Evolutionary conservation across 2,113 vertebrate species (phyloP), one percentile per base, ranked within the genome.

Genomic region (Henicopernis longicauda): DNA sequence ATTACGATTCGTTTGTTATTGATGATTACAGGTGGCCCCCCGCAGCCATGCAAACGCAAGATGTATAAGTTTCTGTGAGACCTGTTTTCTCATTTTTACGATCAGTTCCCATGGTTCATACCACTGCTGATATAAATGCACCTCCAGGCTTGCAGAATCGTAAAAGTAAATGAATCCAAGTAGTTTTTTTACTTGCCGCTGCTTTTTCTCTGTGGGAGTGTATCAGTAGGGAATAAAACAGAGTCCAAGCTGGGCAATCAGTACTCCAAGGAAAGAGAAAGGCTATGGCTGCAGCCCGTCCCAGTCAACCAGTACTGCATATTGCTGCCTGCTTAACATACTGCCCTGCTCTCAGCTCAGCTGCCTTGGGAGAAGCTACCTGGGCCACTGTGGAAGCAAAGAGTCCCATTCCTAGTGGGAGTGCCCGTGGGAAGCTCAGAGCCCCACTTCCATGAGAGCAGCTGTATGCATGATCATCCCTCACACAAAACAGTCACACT

Each of bases 11-110:
- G 3, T 99, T 99, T 96, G 96, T 97, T 38, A 96, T 98, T 81
- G 99, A 99, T 87, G 97, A 97, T 23, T 99, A 99, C 97, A 91
- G 38, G 50, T 99, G 99, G 99, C 99, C 99, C 3, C 77, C 98
- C 6, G 90, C 98, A 14, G 99, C 99, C 95, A 99, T 99, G 98
- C 96, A 97, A 7, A 98, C 99, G 55, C 99, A 99, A 97, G 97
- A 98, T 15, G 97, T 99, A n/a, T 99, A 98, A 98, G 73, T 6
- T 79, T 89, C 73, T 45, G 63, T 21, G 34, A 94, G 83, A 82
- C 86, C 65, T 89, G 22, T 52, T 61, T 73, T 67, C 77, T 82
- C 63, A 20, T 71, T 91, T 94, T 66, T 82, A 32, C 72, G 63
- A 10, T 77, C 45, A 16, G 57, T 91, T 50, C 80, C 80, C 55